Percentiles rank a stretch among this genome's conserved stretches.
phyloP scores from a whole-genome alignment of 1,140 invertebrate species.

The Drosophila repletoides region DNA sequence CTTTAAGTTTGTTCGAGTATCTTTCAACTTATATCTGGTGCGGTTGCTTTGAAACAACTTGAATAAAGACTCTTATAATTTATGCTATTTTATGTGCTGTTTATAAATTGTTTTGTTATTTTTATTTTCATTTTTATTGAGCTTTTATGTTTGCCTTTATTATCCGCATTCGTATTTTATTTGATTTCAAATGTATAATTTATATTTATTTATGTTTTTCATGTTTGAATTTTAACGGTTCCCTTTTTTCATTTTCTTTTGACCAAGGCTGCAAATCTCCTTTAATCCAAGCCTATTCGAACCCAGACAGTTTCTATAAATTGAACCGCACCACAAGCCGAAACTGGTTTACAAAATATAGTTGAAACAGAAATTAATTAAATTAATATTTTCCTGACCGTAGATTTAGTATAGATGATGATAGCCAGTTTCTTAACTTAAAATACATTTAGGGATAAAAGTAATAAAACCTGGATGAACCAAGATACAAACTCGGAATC shows the following conservation, averaged over 20 bases:
- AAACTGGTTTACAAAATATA: no score
- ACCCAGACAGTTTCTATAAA: no score
- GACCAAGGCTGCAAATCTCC: no score
- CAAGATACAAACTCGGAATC: no score
- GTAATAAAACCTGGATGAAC: no score
- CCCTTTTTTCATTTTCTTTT: conserved; percentile 1
- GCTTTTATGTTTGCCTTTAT: conserved; percentile 6
- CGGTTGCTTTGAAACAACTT: conserved; percentile 4
- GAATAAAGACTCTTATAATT: conserved; percentile 12
- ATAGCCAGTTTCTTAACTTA: no score
- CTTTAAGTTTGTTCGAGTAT: conserved; percentile 7
- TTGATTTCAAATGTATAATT: conserved; percentile 1
- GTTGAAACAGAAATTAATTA: no score
- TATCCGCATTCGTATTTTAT: neutral
- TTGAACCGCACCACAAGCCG: no score
- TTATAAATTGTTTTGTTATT: conserved; percentile 18
- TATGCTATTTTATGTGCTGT: conserved; percentile 5
- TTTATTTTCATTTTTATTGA: neutral
- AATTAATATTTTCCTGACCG: no score
- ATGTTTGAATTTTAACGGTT: neutral
- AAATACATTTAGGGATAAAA: no score
- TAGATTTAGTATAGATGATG: no score
- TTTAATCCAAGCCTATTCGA: no score
- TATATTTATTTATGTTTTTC: neutral
- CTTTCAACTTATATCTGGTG: conserved; percentile 8